Percentiles rank a stretch among this genome's conserved stretches.
These are phyloP conservation scores for Pararge aegeria DNA, from an alignment of 1,140 invertebrate species.

Conservation along the genomic window DNA sequence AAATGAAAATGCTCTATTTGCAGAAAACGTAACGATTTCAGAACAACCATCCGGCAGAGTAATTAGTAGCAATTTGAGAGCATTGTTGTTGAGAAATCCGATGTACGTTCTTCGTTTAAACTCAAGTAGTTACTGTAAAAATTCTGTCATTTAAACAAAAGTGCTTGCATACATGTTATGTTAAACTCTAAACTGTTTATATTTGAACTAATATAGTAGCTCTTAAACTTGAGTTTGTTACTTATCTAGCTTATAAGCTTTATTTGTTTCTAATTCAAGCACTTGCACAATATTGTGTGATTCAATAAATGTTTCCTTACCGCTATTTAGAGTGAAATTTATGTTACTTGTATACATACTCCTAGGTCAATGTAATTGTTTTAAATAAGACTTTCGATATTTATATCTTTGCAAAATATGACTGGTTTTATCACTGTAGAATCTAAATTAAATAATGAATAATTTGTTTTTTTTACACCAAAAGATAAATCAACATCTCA, in stretches of 20 bases:
- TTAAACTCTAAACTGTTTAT: too few species aligned
- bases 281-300: too few species aligned
- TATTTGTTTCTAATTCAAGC: background rate
- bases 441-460: constrained; percentile 7
- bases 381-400: constrained; percentile 20
- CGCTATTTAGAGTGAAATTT: constrained; percentile 19
- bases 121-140: constrained; percentile 19
- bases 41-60: constrained; percentile 30
- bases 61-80: constrained; percentile 28
- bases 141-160: background rate
- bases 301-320: constrained; percentile 17
- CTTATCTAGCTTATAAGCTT: too few species aligned
- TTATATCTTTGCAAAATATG: constrained; percentile 14
- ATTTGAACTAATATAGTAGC: too few species aligned
- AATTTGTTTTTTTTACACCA: too few species aligned
- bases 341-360: constrained; percentile 16
- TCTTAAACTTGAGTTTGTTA: too few species aligned
- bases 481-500: too few species aligned
- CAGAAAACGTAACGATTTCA: constrained; percentile 25
- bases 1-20: background rate
- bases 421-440: constrained; percentile 4
- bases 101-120: constrained; percentile 38
- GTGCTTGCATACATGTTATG: too few species aligned
- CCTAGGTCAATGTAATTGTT: constrained; percentile 13
- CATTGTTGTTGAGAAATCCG: constrained; percentile 32